These are phyloP conservation scores for Regulus satrapa DNA, from an alignment of 2,113 vertebrate genomes.

Conservation along the genomic window DNA sequence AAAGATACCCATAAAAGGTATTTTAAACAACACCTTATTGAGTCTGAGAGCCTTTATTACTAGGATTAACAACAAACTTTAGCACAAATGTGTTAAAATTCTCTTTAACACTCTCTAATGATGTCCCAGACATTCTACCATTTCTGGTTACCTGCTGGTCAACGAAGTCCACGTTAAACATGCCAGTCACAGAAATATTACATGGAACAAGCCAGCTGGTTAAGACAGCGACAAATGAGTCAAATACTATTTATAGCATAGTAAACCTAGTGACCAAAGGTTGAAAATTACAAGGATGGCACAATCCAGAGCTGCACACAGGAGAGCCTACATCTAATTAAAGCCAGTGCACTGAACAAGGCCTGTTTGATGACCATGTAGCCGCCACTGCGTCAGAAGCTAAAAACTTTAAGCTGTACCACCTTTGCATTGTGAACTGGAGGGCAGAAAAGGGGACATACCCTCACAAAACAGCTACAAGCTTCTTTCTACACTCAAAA, in stretches of 20 bases:
- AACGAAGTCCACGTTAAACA: neutral
- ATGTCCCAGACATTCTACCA: neutral
- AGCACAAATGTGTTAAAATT: neutral
- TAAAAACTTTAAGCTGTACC: neutral
- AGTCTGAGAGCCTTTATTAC: neutral
- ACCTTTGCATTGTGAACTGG: neutral
- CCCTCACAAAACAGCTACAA: neutral
- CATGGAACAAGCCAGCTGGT: neutral
- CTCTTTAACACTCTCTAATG: neutral
- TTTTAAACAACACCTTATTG: neutral
- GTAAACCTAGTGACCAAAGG: neutral
- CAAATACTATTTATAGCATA: neutral
- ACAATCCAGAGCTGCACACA: neutral
- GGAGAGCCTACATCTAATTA: neutral
- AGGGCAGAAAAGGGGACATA: neutral
- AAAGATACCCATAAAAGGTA: neutral
- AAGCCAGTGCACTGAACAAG: neutral
- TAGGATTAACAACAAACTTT: neutral
- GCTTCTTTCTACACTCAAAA: neutral
- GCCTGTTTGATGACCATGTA: neutral
- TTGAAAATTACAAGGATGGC: neutral
- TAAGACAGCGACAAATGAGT: neutral
- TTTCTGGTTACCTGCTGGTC: neutral
- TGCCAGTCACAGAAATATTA: neutral
- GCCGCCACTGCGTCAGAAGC: neutral